Evolutionary conservation across 2,888 invertebrate species (phyloP), one percentile per base, ranked within the genome.

Genomic region (Dolichopus griseipennis): DNA sequence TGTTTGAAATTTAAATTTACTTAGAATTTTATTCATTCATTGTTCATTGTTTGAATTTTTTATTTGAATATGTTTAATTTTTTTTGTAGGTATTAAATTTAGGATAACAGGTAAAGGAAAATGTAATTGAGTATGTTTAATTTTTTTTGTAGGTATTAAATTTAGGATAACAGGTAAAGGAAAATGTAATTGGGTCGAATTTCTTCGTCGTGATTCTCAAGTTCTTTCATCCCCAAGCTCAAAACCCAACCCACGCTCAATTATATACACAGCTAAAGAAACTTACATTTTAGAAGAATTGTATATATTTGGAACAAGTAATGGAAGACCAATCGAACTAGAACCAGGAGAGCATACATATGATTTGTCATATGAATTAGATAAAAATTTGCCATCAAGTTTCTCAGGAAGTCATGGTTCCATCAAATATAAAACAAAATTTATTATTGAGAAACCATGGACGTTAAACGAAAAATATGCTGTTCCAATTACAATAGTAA

Each of bases 131-230:
- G n/a, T n/a, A n/a, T n/a, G n/a, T n/a, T n/a, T n/a, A n/a, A n/a
- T 66, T 64, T 65, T 68, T 6, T 43, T 72, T 75, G 6, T 67
- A 81, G 81, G 80, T 22, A 78, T 81, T 6, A 79, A 78, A 74
- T 74, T 80, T n/a, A 78, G 79, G 73, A 76, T 81, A 9, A 76
- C 77, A 37, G 81, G 79, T 22, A 79, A 81, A 65, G 81, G 81
- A 7, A 81, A 81, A 74, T 81, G 81, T 73, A 79, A 79, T 71
- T 81, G 81, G 81, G 76, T 78, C 69, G 80, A 81, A 74, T 77
- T 81, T 65, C 71, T 80, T 64, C 77, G 78, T 27, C 77, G 79
- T 70, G 79, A 79, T 67, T 69, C 72, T 21, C 64, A 67, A 61
- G 34, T 68, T 10, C 61, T 68, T 2, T 52, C 67, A 18, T 27